phyloP scores from a whole-genome alignment of 1,140 invertebrate genomes.

The Calephelis nemesis region DNA sequence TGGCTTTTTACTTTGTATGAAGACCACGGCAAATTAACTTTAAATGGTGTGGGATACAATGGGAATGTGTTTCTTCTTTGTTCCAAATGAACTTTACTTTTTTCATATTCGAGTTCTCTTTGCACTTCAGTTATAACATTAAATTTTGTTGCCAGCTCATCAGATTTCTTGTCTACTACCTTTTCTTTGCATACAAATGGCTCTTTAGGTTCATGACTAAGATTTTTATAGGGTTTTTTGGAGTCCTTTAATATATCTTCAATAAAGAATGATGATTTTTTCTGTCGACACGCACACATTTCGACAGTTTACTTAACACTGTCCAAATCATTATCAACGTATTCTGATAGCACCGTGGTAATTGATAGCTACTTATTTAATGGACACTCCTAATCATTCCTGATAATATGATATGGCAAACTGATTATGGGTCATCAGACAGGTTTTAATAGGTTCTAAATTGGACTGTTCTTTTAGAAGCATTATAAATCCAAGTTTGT shows the following conservation, averaged over 20 bases:
- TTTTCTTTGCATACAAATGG: slow-evolving; percentile 38
- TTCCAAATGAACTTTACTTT: slow-evolving; percentile 46
- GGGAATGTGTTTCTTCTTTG: slow-evolving; percentile 61
- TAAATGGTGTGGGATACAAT: slow-evolving; percentile 57
- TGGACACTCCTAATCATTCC: slow-evolving; percentile 56
- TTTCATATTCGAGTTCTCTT: slow-evolving; percentile 46
- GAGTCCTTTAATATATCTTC: slow-evolving; percentile 60
- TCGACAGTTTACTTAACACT: slow-evolving; percentile 48
- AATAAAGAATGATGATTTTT: slow-evolving; percentile 63
- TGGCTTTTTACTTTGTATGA: slow-evolving; percentile 46
- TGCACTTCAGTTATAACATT: slow-evolving; percentile 45
- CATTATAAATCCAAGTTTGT: background rate
- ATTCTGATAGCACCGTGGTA: slow-evolving; percentile 54
- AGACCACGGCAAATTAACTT: slow-evolving; percentile 49
- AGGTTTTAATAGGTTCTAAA: slow-evolving; percentile 14
- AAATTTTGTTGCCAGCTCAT: slow-evolving; percentile 33
- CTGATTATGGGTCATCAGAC: slow-evolving; percentile 13
- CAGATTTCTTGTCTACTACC: slow-evolving; percentile 3
- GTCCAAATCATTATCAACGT: slow-evolving; percentile 59
- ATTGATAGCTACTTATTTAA: slow-evolving; percentile 74
- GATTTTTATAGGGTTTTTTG: slow-evolving; percentile 45
- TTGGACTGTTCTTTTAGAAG: background rate
- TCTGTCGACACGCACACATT: slow-evolving; percentile 71
- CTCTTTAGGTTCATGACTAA: slow-evolving; percentile 45
- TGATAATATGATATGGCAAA: slow-evolving; percentile 35